phyloP scores from a whole-genome alignment of 1,140 invertebrate species.

The Brachionus calyciflorus region DNA sequence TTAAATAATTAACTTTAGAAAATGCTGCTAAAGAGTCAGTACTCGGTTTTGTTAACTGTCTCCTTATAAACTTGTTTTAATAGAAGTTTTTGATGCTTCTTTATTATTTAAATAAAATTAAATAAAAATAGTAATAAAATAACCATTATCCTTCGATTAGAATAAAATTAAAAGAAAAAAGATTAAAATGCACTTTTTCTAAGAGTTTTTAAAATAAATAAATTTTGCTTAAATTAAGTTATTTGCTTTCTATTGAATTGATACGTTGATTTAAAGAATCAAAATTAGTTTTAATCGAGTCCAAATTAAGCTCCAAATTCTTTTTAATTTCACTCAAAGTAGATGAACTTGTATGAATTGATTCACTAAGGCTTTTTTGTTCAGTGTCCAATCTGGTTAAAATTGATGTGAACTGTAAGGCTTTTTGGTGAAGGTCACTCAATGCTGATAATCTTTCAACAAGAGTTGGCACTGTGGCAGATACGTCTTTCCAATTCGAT shows the following conservation, averaged over 20 bases:
- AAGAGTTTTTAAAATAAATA: neutral
- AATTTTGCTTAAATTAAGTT: conserved; percentile 5
- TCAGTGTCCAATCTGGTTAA: neutral
- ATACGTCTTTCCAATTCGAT: conserved; percentile 34
- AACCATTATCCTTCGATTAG: too few relatives aligned
- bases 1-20: too few relatives aligned
- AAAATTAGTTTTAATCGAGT: conserved; percentile 21
- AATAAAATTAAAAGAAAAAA: neutral
- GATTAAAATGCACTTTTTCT: neutral
- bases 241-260: neutral
- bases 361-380: conserved; percentile 5
- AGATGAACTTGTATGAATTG: neutral
- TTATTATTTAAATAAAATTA: too few relatives aligned
- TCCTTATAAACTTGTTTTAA: too few relatives aligned
- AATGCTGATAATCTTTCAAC: conserved; percentile 2
- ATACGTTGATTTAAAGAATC: conserved; percentile 26
- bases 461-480: neutral
- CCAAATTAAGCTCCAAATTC: conserved; percentile 39
- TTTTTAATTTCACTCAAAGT: conserved; percentile 7
- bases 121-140: too few relatives aligned
- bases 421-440: conserved; percentile 39
- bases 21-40: too few relatives aligned
- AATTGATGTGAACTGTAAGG: conserved; percentile 25
- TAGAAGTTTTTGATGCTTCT: too few relatives aligned
- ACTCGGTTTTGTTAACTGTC: too few relatives aligned